Percentiles rank a stretch among this genome's conserved stretches.
phyloP scores from a whole-genome alignment of 2,888 invertebrate species.

The Drosophila crucigera region DNA sequence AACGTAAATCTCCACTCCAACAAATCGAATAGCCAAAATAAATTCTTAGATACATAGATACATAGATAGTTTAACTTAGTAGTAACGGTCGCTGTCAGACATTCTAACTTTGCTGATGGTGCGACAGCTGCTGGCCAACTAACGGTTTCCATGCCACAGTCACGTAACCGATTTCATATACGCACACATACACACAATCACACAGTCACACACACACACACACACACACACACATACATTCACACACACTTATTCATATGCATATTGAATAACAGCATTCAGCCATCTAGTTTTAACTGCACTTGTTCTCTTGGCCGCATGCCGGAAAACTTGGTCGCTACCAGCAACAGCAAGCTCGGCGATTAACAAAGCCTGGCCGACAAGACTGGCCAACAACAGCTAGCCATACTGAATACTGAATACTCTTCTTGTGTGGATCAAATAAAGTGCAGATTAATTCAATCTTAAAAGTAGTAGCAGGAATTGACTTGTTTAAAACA shows the following conservation, averaged over 20 bases:
- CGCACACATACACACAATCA: conserved; percentile 34
- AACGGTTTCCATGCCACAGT: conserved; percentile 67
- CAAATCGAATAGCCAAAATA: conserved; percentile 11
- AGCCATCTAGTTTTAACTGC: conserved; percentile 56
- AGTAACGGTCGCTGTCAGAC: conserved; percentile 47
- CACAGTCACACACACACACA: conserved; percentile 29
- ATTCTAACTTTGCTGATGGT: conserved; percentile 42
- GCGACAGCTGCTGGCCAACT: conserved; percentile 74
- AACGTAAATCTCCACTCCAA: conserved; percentile 61
- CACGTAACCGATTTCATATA: conserved; percentile 70
- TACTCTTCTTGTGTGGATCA: conserved; percentile 8
- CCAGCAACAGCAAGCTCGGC: conserved; percentile 28
- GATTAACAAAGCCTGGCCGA: conserved; percentile 27
- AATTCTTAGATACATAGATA: conserved; percentile 1
- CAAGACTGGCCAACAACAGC: conserved; percentile 29
- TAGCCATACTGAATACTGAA: conserved; percentile 1
- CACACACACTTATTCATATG: conserved; percentile 52
- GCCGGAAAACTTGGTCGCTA: conserved; percentile 56
- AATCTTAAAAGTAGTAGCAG: not conserved
- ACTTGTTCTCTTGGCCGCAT: conserved; percentile 66
- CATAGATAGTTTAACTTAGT: conserved; percentile 25
- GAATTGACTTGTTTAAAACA: not conserved
- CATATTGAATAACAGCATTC: conserved; percentile 76
- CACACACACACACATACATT: conserved; percentile 19
- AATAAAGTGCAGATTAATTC: not conserved